These are phyloP conservation scores for Paratrypauchen microcephalus DNA, from an alignment of 2,797 vertebrate genomes.

Conservation along the genomic window DNA sequence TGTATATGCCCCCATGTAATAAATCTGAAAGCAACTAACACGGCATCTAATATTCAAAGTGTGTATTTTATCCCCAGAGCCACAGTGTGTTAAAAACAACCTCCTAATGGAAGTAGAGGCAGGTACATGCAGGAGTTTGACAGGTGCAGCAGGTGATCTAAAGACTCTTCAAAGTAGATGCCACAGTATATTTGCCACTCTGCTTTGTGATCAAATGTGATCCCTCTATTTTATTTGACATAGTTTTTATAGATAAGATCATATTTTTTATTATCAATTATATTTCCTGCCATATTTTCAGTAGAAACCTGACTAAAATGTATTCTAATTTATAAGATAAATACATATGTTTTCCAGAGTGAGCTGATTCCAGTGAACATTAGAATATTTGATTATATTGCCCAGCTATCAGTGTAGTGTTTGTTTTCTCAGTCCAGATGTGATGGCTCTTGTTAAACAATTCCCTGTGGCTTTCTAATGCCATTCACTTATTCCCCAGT, in stretches of 20 bases:
- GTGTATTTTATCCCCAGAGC: constrained; percentile 50
- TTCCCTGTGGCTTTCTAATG: constrained; percentile 37
- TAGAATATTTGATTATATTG: background rate
- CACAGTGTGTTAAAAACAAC: constrained; percentile 55
- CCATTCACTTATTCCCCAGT: constrained; percentile 48
- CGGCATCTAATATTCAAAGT: constrained; percentile 63
- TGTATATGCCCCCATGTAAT: constrained; percentile 48
- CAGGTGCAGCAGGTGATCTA: constrained; percentile 26
- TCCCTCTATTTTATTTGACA: background rate
- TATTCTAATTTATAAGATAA: background rate
- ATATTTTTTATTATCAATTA: background rate
- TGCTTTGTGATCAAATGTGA: no score
- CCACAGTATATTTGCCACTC: background rate
- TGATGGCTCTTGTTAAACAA: constrained; percentile 30
- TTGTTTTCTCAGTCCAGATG: constrained; percentile 20
- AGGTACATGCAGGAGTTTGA: constrained; percentile 31
- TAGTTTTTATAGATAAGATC: no score
- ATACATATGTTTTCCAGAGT: background rate
- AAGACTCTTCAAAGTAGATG: constrained; percentile 31
- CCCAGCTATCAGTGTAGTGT: background rate
- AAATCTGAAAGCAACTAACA: constrained; percentile 67
- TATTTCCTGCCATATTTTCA: background rate
- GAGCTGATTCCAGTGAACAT: background rate
- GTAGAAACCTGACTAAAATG: background rate
- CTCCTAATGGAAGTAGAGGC: constrained; percentile 52